Evolutionary conservation across 2,797 vertebrate species (phyloP).

Genomic region (Argyrosomus regius): DNA sequence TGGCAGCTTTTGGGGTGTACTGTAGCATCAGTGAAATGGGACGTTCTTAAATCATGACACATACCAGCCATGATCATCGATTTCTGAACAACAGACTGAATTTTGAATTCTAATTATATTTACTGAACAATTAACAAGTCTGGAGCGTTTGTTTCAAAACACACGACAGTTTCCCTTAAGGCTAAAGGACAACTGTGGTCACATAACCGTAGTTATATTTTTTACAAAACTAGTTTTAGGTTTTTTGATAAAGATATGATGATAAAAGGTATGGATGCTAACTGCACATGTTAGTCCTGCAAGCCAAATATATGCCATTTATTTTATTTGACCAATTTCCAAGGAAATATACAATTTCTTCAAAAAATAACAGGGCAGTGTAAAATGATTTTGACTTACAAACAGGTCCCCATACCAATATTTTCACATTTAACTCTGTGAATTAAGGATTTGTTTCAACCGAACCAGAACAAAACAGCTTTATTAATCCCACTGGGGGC

Average conservation of each 20-base stretch:
- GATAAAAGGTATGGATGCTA: background rate
- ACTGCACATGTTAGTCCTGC: too few species aligned
- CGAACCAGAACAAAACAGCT: too few species aligned
- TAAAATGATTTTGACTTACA: too few species aligned
- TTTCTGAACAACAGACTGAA: background rate
- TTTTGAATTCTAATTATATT: background rate
- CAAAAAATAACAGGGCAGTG: too few species aligned
- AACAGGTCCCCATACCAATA: too few species aligned
- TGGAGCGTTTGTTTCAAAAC: background rate
- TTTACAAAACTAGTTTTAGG: background rate
- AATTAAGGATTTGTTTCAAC: too few species aligned
- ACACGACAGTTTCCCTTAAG: background rate
- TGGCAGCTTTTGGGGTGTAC: background rate
- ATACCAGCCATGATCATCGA: background rate
- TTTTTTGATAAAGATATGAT: too few species aligned
- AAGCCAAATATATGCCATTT: too few species aligned
- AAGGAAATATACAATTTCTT: too few species aligned
- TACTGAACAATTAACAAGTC: background rate
- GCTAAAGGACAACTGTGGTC: background rate
- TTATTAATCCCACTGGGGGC: too few species aligned
- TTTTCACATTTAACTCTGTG: too few species aligned
- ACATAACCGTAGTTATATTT: background rate
- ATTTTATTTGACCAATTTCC: too few species aligned
- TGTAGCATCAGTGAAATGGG: conserved; percentile 17
- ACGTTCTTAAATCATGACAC: background rate